Evolutionary conservation across 2,888 invertebrate genomes (phyloP), one percentile per base, ranked within the genome.

Genomic region (Dysmachus trigonus): DNA sequence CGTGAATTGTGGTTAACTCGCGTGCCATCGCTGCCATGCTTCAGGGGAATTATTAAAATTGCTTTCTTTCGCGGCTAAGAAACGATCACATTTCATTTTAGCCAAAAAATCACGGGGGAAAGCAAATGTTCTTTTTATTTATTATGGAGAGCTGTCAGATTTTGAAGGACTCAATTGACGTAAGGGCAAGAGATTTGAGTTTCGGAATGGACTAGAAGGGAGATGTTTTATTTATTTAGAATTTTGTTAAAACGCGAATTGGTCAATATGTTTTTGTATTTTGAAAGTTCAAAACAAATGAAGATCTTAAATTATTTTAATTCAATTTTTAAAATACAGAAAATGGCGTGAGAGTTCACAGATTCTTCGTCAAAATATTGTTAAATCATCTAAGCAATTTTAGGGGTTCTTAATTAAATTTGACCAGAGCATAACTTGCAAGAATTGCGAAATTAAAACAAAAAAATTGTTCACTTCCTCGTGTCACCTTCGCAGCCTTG

Each of bases 1-100:
- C 87, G 62, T 88, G 86, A 6, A 86, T 82, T 30, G 85, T 53
- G n/a, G 62, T 81, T 7, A 47, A 81, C 13, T 83, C 83, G 0
- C 38, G 53, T 13, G 22, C 35, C 15, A 15, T 30, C 2, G 10
- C 15, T 41, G 27, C 77, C 77, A 77, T 77, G 0, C 13, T 30
- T 30, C 27, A 10, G 30, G 13, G 2, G 30, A 47, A 18, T 47
- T 47, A 18, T 47, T 47, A 47, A 62, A 22, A 10, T 10, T 0
- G 22, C 10, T 53, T 62, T 62, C 8, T 22, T 8, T 62, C 22
- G 1, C 53, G 1, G 8, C 10, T 7, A 22, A 62, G 10, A 1
- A 27, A 1, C 10, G 47, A 47, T 62, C 62, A 62, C 62, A 62
- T 62, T 62, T 62, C 62, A 8, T 62, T 62, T 10, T 10, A 10